phyloP scores from a whole-genome alignment of 2,113 vertebrate genomes.

The Deroptyus accipitrinus region DNA sequence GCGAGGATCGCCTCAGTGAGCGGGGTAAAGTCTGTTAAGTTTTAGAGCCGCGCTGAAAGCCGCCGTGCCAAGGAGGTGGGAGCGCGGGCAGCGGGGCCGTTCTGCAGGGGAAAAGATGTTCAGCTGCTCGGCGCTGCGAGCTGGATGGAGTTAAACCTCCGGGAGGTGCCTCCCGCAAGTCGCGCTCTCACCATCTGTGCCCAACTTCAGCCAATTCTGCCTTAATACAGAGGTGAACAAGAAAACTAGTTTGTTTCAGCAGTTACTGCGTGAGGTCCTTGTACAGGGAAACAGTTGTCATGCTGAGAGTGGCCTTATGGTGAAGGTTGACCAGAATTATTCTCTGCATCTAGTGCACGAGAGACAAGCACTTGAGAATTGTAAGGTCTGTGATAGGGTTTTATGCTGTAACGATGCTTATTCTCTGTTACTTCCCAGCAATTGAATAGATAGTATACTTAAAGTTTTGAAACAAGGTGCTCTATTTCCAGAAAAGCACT shows the following conservation, averaged over 20 bases:
- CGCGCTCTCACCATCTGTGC: not conserved
- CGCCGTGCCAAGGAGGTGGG: not conserved
- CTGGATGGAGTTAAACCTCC: not conserved
- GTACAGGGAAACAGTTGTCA: not conserved
- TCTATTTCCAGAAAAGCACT: not conserved
- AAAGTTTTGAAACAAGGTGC: not conserved
- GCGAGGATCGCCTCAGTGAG: rapidly evolving
- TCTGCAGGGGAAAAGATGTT: rapidly evolving
- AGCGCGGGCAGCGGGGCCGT: not conserved
- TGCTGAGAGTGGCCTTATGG: not conserved
- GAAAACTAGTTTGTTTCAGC: not conserved
- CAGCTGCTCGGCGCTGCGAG: not conserved
- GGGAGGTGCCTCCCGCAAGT: not conserved
- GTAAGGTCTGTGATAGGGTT: not conserved
- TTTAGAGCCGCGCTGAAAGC: not conserved
- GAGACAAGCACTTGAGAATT: not conserved
- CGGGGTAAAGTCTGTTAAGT: not conserved
- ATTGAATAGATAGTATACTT: not conserved
- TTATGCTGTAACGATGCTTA: not conserved
- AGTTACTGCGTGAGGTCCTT: not conserved
- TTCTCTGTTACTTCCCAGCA: not conserved
- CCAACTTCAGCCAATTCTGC: not conserved
- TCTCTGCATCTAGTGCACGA: not conserved
- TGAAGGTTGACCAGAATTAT: not conserved
- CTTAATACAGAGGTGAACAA: not conserved